A percentile compares a stretch with the other conserved stretches of the same genome.
Evolutionary conservation across 2,797 vertebrate species (phyloP).

Genomic region (Vireo griseus): DNA sequence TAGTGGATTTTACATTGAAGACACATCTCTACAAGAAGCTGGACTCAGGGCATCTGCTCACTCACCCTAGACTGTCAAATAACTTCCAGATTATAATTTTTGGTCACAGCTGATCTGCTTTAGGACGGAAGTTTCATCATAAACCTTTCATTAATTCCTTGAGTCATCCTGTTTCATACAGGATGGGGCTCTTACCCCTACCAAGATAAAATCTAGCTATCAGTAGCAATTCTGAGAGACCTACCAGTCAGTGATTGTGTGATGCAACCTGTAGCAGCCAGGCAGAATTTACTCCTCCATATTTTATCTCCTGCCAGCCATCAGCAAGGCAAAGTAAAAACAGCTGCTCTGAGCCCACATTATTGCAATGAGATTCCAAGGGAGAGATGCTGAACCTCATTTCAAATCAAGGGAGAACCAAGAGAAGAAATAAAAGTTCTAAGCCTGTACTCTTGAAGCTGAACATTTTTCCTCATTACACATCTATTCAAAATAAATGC

Average conservation of each 20-base stretch:
- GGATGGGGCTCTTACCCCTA: neutral
- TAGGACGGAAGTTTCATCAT: neutral
- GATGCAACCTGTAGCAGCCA: constrained; percentile 9
- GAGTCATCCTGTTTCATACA: neutral
- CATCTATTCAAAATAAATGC: neutral
- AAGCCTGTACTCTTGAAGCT: neutral
- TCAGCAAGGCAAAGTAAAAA: neutral
- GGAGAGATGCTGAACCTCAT: neutral
- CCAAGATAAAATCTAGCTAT: constrained; percentile 4
- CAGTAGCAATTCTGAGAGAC: neutral
- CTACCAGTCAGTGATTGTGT: neutral
- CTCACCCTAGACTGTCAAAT: neutral
- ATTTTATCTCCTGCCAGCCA: constrained; percentile 2
- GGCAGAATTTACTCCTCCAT: constrained; percentile 17
- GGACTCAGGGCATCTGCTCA: neutral
- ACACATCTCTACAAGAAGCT: neutral
- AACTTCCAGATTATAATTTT: neutral
- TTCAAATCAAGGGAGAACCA: neutral
- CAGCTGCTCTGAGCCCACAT: constrained; percentile 19
- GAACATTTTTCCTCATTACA: neutral
- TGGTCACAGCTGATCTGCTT: neutral
- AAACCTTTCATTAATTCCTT: neutral
- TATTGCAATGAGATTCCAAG: neutral
- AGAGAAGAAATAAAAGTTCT: neutral
- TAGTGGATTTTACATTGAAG: neutral